A percentile compares a stretch with the other conserved stretches of the same genome.
Evolutionary conservation across 1,140 invertebrate genomes (phyloP).

Genomic region (Drosophila auraria): DNA sequence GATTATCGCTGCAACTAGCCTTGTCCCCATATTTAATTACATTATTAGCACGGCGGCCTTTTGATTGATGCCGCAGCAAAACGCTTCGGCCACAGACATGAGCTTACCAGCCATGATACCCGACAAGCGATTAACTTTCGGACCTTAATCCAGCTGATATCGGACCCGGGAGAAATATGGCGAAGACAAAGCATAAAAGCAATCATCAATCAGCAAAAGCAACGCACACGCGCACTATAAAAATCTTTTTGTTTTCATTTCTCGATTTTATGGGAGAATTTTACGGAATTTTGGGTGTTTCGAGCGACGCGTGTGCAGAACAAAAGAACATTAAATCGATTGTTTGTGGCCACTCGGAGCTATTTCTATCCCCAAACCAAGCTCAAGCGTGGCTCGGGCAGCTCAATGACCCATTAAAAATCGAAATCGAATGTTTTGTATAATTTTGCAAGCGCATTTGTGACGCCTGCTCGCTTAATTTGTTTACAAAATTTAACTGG

Average conservation of each 20-base stretch:
- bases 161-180: constrained; percentile 24
- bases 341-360: constrained; percentile 16
- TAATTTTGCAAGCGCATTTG: constrained; percentile 37
- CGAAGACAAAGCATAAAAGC: constrained; percentile 64
- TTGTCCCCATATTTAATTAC: constrained; percentile 76
- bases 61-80: constrained; percentile 80
- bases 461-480: constrained; percentile 31
- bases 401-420: constrained; percentile 51
- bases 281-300: constrained; percentile 23
- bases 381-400: constrained; percentile 13
- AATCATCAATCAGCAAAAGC: constrained; percentile 77
- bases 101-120: constrained; percentile 37
- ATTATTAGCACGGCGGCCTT: constrained; percentile 74
- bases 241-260: constrained; percentile 53
- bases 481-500: constrained; percentile 28
- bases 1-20: constrained; percentile 75
- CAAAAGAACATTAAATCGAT: constrained; percentile 60
- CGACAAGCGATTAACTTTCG: constrained; percentile 37
- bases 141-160: constrained; percentile 36
- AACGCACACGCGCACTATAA: constrained; percentile 79
- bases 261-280: constrained; percentile 20
- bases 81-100: constrained; percentile 56
- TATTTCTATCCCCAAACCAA: constrained; percentile 19
- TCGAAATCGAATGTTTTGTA: constrained; percentile 26
- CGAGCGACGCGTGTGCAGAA: constrained; percentile 67